These are phyloP conservation scores for Hycleus cichorii DNA, from an alignment of 1,140 invertebrate genomes.

Conservation along the genomic window DNA sequence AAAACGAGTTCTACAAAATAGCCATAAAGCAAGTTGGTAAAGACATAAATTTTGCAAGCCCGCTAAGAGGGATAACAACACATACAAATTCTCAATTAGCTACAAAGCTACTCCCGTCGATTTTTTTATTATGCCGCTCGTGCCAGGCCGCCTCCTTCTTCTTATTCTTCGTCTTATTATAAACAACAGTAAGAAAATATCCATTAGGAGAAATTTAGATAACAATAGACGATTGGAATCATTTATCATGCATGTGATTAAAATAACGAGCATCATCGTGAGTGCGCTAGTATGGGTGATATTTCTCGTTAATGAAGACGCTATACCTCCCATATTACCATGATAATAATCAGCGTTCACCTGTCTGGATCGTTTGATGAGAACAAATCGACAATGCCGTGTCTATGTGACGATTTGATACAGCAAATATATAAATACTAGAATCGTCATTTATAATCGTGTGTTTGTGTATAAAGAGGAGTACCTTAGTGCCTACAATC, in stretches of 20 bases:
- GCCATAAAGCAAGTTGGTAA: slow-evolving; percentile 38
- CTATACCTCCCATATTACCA: not conserved
- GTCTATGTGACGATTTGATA: no score
- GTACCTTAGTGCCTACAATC: not conserved
- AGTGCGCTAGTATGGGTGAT: not conserved
- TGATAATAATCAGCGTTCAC: not conserved
- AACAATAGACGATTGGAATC: no score
- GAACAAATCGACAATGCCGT: no score
- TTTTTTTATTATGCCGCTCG: slow-evolving; percentile 16
- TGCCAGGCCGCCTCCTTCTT: slow-evolving; percentile 1
- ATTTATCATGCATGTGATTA: no score
- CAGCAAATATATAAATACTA: not conserved
- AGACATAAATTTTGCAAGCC: slow-evolving; percentile 34
- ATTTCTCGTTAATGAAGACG: slow-evolving; percentile 2
- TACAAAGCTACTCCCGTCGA: slow-evolving; percentile 11
- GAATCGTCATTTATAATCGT: slow-evolving; percentile 1
- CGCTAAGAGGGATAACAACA: slow-evolving; percentile 30
- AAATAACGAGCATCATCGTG: no score
- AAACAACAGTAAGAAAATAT: no score
- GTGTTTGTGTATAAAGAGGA: not conserved
- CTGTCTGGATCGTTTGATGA: no score
- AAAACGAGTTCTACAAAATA: slow-evolving; percentile 34
- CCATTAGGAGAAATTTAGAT: no score
- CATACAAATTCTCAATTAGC: slow-evolving; percentile 39
- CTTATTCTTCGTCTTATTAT: not conserved